A percentile compares a stretch with the other conserved stretches of the same genome.
Evolutionary conservation across 1,140 invertebrate genomes (phyloP).

Genomic region (Patella vulgata): DNA sequence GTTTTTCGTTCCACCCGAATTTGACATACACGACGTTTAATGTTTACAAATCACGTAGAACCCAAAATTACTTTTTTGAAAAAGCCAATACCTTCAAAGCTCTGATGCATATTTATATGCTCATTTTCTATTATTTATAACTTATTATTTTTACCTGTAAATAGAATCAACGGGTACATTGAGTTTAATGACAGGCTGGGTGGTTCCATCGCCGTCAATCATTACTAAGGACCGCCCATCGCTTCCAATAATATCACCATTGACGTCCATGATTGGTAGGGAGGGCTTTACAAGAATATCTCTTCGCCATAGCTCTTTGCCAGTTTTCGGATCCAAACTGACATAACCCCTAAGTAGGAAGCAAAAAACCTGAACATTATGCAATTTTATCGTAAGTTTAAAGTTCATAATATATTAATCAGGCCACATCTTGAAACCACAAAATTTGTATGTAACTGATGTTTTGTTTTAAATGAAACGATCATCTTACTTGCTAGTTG

Average conservation of each 20-base stretch:
- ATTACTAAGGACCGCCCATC: conserved; percentile 38
- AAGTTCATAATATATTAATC: too few species aligned
- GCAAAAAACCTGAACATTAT: too few species aligned
- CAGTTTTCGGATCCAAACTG: conserved; percentile 27
- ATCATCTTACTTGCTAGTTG: conserved; percentile 24
- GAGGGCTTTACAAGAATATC: conserved; percentile 33
- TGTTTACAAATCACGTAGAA: too few species aligned
- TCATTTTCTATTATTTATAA: too few species aligned
- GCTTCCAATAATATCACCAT: conserved; percentile 46
- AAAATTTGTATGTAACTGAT: neutral
- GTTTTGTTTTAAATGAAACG: too few species aligned
- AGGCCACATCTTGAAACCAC: neutral
- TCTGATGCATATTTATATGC: too few species aligned
- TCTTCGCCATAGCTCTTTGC: conserved; percentile 40
- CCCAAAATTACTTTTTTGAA: too few species aligned
- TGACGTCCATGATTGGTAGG: conserved; percentile 47
- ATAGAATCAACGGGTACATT: conserved; percentile 25
- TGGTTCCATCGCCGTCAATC: conserved; percentile 31
- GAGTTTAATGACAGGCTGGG: conserved; percentile 22
- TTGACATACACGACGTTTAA: too few species aligned
- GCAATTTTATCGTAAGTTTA: neutral
- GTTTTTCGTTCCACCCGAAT: too few species aligned
- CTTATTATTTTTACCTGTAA: conserved; percentile 37
- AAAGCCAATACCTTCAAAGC: too few species aligned
- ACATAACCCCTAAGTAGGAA: conserved; percentile 48